A percentile compares a stretch with the other conserved stretches of the same genome.
Evolutionary conservation across 2,113 vertebrate species (phyloP).

Genomic region (Engystomops pustulosus): DNA sequence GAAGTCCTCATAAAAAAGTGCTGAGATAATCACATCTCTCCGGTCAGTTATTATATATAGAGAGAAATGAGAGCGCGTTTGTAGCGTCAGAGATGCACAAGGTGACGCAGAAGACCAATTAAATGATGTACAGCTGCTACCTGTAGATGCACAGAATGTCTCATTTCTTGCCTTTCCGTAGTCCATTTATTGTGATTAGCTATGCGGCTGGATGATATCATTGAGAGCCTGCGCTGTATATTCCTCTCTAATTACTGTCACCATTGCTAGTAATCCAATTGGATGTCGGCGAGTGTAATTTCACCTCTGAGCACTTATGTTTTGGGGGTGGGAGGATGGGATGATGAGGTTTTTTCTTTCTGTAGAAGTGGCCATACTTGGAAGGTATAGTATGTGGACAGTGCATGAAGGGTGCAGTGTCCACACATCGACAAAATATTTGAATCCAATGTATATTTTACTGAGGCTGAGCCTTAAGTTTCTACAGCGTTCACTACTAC

Average conservation of each 20-base stretch:
- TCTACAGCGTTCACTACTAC: too few relatives aligned
- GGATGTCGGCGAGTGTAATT: not conserved
- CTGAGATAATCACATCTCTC: too few relatives aligned
- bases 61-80: not conserved
- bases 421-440: too few relatives aligned
- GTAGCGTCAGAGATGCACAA: not conserved
- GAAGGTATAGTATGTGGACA: not conserved
- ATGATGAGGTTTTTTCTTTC: not conserved
- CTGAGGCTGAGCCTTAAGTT: too few relatives aligned
- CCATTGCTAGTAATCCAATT: slow-evolving; percentile 27
- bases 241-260: slow-evolving; percentile 25
- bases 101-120: not conserved
- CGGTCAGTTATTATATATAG: too few relatives aligned
- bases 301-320: not conserved
- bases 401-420: not conserved
- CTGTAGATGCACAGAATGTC: not conserved
- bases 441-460: too few relatives aligned
- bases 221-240: slow-evolving; percentile 13
- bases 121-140: slow-evolving; percentile 7
- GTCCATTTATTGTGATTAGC: slow-evolving; percentile 36
- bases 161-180: not conserved
- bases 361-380: not conserved
- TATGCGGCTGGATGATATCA: slow-evolving; percentile 2
- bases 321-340: not conserved
- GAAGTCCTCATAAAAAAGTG: too few relatives aligned